Evolutionary conservation across 1,140 invertebrate species (phyloP).

Genomic region (Uloborus diversus): DNA sequence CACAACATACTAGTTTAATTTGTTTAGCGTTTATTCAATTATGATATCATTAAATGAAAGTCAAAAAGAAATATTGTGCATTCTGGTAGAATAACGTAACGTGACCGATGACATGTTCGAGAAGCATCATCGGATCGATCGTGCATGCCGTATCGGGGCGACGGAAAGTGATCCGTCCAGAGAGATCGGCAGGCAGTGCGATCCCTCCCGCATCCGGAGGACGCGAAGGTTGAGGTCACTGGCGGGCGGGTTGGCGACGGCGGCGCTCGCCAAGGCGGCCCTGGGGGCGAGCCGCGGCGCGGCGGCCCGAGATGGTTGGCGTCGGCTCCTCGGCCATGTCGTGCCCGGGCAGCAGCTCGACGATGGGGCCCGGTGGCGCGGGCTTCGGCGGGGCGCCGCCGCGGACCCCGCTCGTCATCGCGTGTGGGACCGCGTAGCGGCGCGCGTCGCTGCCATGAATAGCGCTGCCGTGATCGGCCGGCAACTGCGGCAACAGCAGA

Average conservation of each 20-base stretch:
- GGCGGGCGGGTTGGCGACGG: not conserved
- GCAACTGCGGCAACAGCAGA: conserved; percentile 61
- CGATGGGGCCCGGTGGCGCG: conserved; percentile 46
- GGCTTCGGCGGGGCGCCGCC: conserved; percentile 45
- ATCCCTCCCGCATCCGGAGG: conserved; percentile 9
- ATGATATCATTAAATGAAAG: too few relatives aligned
- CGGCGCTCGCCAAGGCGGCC: not conserved
- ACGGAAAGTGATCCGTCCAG: too few relatives aligned
- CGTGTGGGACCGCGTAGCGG: conserved; percentile 27
- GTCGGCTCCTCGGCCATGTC: conserved; percentile 43
- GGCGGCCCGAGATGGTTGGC: conserved; percentile 31
- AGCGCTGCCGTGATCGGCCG: conserved; percentile 62
- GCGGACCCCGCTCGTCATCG: conserved; percentile 37
- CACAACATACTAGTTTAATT: too few relatives aligned
- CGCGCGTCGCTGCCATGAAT: conserved; percentile 59
- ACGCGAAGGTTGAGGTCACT: conserved; percentile 26
- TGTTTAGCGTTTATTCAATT: too few relatives aligned
- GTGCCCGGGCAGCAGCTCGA: conserved; percentile 25
- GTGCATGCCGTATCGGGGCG: too few relatives aligned
- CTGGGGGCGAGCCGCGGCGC: not conserved
- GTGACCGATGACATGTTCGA: too few relatives aligned
- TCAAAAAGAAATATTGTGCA: too few relatives aligned
- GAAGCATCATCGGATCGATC: too few relatives aligned
- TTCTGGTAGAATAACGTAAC: too few relatives aligned
- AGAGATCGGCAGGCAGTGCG: too few relatives aligned